Evolutionary conservation across 2,797 vertebrate species (phyloP).

Genomic region (Fistularia commersonii): DNA sequence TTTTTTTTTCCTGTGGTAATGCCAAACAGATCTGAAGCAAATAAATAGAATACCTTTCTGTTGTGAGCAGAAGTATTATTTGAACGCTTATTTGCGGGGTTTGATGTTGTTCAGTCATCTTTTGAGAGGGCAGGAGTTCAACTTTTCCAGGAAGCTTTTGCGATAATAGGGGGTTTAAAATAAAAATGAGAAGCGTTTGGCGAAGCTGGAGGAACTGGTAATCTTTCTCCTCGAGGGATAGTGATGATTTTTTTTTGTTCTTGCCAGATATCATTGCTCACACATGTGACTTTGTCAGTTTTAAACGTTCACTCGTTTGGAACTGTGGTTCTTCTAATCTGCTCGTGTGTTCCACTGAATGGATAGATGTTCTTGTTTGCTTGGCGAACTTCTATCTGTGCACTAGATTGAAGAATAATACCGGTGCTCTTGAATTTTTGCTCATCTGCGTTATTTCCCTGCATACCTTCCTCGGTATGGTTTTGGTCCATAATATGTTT

Average conservation of each 20-base stretch:
- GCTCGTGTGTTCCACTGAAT: constrained; percentile 8
- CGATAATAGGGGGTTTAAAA: constrained; percentile 37
- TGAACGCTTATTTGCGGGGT: constrained; percentile 48
- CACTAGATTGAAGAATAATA: constrained; percentile 51
- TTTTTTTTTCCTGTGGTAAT: constrained; percentile 51
- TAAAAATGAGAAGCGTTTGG: constrained; percentile 46
- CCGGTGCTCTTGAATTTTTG: constrained; percentile 54
- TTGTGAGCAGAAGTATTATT: constrained; percentile 51
- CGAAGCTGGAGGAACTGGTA: constrained; percentile 48
- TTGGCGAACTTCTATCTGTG: constrained; percentile 32
- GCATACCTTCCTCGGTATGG: constrained; percentile 9
- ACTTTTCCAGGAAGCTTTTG: constrained; percentile 45
- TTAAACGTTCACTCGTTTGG: constrained; percentile 14
- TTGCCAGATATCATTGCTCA: constrained; percentile 40
- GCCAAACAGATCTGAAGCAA: constrained; percentile 59
- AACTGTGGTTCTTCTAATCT: constrained; percentile 38
- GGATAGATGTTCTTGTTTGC: background rate
- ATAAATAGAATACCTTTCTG: constrained; percentile 48
- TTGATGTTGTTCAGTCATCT: constrained; percentile 52
- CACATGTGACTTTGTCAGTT: constrained; percentile 33
- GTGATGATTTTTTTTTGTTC: constrained; percentile 25
- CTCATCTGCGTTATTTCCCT: constrained; percentile 22
- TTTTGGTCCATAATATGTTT: too few species aligned
- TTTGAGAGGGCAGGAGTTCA: constrained; percentile 52
- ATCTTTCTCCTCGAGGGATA: constrained; percentile 37